Evolutionary conservation across 2,888 invertebrate genomes (phyloP), one percentile per base, ranked within the genome.

Genomic region (Acleris literana): DNA sequence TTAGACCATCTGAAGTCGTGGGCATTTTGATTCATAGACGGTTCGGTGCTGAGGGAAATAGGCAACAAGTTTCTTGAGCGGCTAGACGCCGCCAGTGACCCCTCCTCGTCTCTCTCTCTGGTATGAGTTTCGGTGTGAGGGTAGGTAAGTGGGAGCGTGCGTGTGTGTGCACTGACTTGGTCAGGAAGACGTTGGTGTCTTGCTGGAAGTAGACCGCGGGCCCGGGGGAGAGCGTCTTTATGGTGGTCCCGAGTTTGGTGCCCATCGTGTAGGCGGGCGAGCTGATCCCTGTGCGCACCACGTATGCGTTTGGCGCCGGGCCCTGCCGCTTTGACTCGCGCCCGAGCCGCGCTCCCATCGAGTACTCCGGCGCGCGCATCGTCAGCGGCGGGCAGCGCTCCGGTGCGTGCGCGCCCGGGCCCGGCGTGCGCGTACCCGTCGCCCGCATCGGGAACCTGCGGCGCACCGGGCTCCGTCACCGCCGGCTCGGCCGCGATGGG

Each of bases 281-380:
- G 69, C 93, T 94, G n/a, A 94, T 86, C 0, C 93, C 93, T 25
- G 73, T 25, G 16, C 71, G 82, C 62, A 89, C 71, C 46, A 85
- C 84, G 80, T 95, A 95, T 48, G 94, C 93, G 77, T 94, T 95
- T 29, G 95, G 94, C 22, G 94, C 95, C 1, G 95, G 95, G 0
- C 91, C 91, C 68, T 79, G 59, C 76, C 87, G 76, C 93, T 89
- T 66, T 81, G 89, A 75, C 81, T 92, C 70, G 74, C 77, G 82
- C 59, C 86, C 90, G 33, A 89, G 84, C 68, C 94, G 89, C 29
- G 86, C 85, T 49, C 93, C 90, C 79, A 95, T 93, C 0, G 93
- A 92, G 82, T 93, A 95, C 7, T 87, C 85, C 3, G 95, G 95
- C 29, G 95, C 92, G 61, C 93, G 88, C 49, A 84, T 77, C 43